Base-by-base conservation (phyloP, 1,140 invertebrate genomes). In the Globodera rostochiensis region DNA sequence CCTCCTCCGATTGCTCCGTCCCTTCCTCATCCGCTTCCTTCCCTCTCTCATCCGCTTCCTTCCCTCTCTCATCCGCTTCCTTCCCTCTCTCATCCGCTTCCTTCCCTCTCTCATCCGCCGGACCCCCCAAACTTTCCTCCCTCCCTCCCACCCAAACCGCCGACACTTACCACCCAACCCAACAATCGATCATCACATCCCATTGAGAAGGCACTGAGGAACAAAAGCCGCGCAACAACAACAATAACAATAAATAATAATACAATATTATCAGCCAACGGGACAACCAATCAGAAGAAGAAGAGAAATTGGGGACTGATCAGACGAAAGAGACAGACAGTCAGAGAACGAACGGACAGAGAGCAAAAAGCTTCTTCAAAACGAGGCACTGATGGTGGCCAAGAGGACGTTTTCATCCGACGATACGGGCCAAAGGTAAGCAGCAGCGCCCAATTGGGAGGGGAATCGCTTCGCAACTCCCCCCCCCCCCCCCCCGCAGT, bases 181-280 rank as follows among this genome's bases (percentile, higher is more conserved):
- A 60, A 60, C 57, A 60, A 60, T 60, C 57, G 57, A 60, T 60
- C 57, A 60, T 60, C 57, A 53, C 57, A 13, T 60, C 57, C 15
- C 57, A 60, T 60, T 60, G 57, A 60, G 57, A 60, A 60, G 57
- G 57, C 11, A 60, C 11, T 60, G 15, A 60, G 57, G 57, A 19
- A 60, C 57, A 60, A 60, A 60, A 60, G 57, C 57, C 57, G 57
- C 57, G 57, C 57, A 60, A 60, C 57, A 60, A 60, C 57, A 60
- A 60, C 57, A 60, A 60, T 15, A 60, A 60, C 57, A 60, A 60
- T 60, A 60, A 60, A 11, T 60, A 15, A 19, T 36, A 60, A 60
- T 60, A 15, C 1, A 15, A 60, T 5, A 60, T 7, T 60, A 60
- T 5, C 57, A 15, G 57, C 57, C 5, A 11, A 60, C 11, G 19